Evolutionary conservation across 2,888 invertebrate genomes (phyloP).

Genomic region (Xanthorhoe designata): DNA sequence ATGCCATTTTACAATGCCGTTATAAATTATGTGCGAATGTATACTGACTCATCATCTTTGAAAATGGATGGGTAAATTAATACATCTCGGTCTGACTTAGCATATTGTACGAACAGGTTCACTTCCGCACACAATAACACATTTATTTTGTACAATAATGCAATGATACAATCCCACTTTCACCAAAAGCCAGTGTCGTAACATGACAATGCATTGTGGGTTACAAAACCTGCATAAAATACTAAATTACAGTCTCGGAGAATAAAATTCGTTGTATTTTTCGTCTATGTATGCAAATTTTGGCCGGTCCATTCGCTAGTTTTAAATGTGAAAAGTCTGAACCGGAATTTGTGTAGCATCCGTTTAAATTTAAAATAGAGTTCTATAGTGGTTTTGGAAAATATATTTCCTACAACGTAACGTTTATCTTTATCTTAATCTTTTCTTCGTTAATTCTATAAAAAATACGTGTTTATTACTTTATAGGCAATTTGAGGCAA

Average conservation of each 20-base stretch:
- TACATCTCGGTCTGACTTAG: background rate
- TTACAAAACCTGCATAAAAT: constrained; percentile 22
- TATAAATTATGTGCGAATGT: background rate
- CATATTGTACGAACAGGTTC: background rate
- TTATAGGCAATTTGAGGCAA: too few relatives aligned
- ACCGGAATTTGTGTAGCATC: constrained; percentile 6
- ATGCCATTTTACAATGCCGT: background rate
- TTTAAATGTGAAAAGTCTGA: constrained; percentile 2
- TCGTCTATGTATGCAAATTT: constrained; percentile 9
- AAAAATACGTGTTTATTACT: too few relatives aligned
- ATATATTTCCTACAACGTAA: background rate
- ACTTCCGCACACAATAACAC: constrained; percentile 7
- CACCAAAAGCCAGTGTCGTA: constrained; percentile 30
- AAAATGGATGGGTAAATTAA: background rate
- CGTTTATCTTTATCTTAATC: too few relatives aligned
- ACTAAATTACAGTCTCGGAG: constrained; percentile 1
- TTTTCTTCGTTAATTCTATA: too few relatives aligned
- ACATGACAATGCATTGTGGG: constrained; percentile 28
- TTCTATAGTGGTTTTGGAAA: background rate
- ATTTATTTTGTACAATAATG: constrained; percentile 16
- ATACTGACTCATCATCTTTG: background rate
- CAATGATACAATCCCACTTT: constrained; percentile 29
- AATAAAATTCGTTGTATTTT: constrained; percentile 2
- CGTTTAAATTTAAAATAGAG: constrained; percentile 9
- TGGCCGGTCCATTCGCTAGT: constrained; percentile 4